Conservation (phyloP, 2,888 invertebrate species). For the Eilema sororculum region DNA sequence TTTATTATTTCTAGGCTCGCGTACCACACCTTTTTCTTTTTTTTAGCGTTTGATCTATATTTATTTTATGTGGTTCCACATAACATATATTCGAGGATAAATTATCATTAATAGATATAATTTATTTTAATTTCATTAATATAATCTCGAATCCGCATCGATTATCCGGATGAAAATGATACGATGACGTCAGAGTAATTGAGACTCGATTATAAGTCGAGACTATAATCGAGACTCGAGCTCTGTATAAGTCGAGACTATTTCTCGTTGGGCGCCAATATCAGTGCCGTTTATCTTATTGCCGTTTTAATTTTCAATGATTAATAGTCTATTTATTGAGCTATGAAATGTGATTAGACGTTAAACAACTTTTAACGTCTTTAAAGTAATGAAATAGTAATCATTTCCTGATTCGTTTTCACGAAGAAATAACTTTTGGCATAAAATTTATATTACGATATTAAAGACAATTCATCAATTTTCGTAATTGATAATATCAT, state of each 20-base stretch:
- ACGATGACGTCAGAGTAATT: background rate
- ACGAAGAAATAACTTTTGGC: background rate
- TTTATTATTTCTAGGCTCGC: too few relatives aligned
- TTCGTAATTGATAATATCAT: too few relatives aligned
- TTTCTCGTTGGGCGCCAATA: slow-evolving; percentile 49
- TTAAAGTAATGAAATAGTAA: background rate
- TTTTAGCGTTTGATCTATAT: too few relatives aligned
- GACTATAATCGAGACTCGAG: background rate
- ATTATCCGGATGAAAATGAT: too few relatives aligned
- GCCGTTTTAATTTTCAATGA: slow-evolving; percentile 33
- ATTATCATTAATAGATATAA: too few relatives aligned
- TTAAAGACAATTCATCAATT: too few relatives aligned
- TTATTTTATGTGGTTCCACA: too few relatives aligned
- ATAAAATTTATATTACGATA: background rate
- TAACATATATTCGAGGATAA: too few relatives aligned
- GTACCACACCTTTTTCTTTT: too few relatives aligned
- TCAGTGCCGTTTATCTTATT: slow-evolving; percentile 39
- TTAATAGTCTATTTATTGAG: slow-evolving; percentile 34
- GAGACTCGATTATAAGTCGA: too few relatives aligned
- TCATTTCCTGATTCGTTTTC: background rate
- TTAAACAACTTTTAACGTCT: background rate
- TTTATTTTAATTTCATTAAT: too few relatives aligned
- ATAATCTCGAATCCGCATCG: background rate
- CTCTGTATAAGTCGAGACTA: too few relatives aligned
- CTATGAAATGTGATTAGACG: slow-evolving; percentile 7